Conservation (phyloP, 2,797 vertebrate genomes). For the Urosaurus nigricauda region DNA sequence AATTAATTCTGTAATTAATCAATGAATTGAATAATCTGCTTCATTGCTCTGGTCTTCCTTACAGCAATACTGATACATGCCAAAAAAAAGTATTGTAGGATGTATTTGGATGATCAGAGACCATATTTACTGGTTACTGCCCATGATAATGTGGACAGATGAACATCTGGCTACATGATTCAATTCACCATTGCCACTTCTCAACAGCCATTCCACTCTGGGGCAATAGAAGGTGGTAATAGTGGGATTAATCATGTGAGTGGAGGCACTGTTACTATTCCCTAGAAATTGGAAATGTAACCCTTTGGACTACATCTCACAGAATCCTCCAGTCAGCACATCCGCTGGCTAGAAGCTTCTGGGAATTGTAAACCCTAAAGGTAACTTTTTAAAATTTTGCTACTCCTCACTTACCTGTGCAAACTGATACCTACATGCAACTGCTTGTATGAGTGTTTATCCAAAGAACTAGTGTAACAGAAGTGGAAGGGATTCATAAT, state of each 20-base stretch:
- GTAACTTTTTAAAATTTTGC: no score
- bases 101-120: not conserved
- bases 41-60: not conserved
- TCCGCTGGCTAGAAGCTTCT: no score
- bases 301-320: not conserved
- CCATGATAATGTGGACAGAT: not conserved
- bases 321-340: no score
- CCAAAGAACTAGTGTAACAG: not conserved
- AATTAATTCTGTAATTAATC: conserved; percentile 25
- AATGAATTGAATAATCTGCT: conserved; percentile 25
- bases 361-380: no score
- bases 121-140: not conserved
- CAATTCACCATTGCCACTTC: not conserved
- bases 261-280: not conserved
- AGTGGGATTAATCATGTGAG: not conserved
- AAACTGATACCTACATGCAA: not conserved
- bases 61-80: conserved; percentile 3
- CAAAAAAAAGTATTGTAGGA: not conserved
- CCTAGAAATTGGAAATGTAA: not conserved
- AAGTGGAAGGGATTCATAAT: not conserved
- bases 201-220: not conserved
- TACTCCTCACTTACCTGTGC: not conserved
- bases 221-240: not conserved
- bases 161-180: not conserved
- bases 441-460: not conserved